These are phyloP conservation scores for Meganola albula DNA, from an alignment of 2,888 invertebrate species.

Conservation along the genomic window DNA sequence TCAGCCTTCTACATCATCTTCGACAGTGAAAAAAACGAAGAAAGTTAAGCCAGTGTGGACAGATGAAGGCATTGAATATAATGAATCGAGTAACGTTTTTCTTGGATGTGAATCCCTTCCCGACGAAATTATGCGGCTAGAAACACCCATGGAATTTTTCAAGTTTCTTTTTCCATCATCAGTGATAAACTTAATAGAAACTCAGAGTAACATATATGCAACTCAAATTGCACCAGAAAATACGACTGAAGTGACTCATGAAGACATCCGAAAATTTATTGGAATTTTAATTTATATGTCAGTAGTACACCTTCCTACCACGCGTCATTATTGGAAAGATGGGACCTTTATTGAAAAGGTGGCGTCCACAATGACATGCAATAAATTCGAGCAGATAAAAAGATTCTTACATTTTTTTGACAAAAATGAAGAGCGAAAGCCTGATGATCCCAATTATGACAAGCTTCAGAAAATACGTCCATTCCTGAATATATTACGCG, in stretches of 20 bases:
- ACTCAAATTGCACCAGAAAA: conserved; percentile 9
- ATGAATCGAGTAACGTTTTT: too few relatives aligned
- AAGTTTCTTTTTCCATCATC: conserved; percentile 7
- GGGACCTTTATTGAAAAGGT: too few relatives aligned
- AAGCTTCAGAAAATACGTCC: conserved; percentile 26
- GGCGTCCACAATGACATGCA: conserved; percentile 14
- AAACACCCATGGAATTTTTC: conserved; percentile 8
- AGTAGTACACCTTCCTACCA: conserved; percentile 10
- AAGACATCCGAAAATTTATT: conserved; percentile 8
- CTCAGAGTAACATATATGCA: conserved; percentile 12
- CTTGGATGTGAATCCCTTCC: conserved; percentile 5
- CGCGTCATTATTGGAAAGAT: conserved; percentile 11
- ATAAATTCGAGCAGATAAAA: conserved; percentile 15
- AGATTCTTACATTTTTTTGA: conserved; percentile 5
- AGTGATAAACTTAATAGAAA: conserved; percentile 10
- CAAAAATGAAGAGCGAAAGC: background rate
- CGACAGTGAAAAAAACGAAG: too few relatives aligned
- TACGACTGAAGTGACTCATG: conserved; percentile 9
- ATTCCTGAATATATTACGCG: conserved; percentile 16
- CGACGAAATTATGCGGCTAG: conserved; percentile 6
- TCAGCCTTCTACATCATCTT: too few relatives aligned
- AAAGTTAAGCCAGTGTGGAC: too few relatives aligned
- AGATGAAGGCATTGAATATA: too few relatives aligned
- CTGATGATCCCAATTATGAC: conserved; percentile 1
- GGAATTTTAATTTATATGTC: conserved; percentile 11